A percentile compares a stretch with the other conserved stretches of the same genome.
phyloP scores from a whole-genome alignment of 2,888 invertebrate species.

The Mythimna lalbum region DNA sequence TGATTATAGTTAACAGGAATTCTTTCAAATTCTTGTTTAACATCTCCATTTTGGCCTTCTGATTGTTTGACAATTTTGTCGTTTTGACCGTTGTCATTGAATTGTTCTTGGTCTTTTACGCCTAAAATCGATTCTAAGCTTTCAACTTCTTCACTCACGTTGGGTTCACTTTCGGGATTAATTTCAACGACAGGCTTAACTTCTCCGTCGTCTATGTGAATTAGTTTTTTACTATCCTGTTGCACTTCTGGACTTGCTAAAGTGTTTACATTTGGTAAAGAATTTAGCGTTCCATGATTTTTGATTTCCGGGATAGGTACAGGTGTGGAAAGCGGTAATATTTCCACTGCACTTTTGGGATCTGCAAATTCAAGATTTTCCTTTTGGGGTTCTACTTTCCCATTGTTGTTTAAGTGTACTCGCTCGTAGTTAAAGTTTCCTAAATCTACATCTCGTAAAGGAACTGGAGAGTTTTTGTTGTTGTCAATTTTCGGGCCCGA shows the following conservation, averaged over 20 bases:
- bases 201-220: constrained; percentile 81
- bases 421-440: constrained; percentile 78
- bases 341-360: constrained; percentile 62
- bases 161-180: constrained; percentile 72
- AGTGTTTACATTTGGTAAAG: constrained; percentile 43
- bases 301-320: constrained; percentile 52
- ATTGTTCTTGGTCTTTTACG: constrained; percentile 61
- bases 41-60: constrained; percentile 68
- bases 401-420: constrained; percentile 74
- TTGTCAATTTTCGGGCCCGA: constrained; percentile 11
- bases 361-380: constrained; percentile 67
- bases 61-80: constrained; percentile 66
- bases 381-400: constrained; percentile 69
- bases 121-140: constrained; percentile 74
- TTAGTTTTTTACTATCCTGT: constrained; percentile 64
- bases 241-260: constrained; percentile 46
- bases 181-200: constrained; percentile 85
- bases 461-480: constrained; percentile 50
- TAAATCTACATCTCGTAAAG: constrained; percentile 76
- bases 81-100: constrained; percentile 53
- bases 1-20: constrained; percentile 86
- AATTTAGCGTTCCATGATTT: constrained; percentile 46
- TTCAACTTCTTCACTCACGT: constrained; percentile 66
- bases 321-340: constrained; percentile 57
- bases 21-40: constrained; percentile 87